phyloP scores from a whole-genome alignment of 2,797 vertebrate species.

The Enteromius paludinosus region DNA sequence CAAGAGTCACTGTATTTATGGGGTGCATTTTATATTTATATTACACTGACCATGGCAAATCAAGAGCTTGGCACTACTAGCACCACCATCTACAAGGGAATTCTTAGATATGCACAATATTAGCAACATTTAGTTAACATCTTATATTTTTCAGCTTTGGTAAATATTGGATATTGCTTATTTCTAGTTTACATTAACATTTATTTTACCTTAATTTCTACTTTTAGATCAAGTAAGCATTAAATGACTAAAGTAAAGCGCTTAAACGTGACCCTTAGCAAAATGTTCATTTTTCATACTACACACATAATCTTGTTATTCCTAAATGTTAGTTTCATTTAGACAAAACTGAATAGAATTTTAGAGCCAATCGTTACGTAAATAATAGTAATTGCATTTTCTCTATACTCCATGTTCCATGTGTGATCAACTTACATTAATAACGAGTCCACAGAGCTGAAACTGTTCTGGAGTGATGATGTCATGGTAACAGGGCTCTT shows the following conservation, averaged over 20 bases:
- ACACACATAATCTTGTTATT: not conserved
- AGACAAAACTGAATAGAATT: not conserved
- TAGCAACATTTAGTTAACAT: not conserved
- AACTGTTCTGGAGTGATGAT: slow-evolving; percentile 99
- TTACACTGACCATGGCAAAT: not conserved
- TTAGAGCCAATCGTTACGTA: not conserved
- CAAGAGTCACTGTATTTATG: not conserved
- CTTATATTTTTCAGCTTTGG: not conserved
- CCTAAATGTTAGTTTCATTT: not conserved
- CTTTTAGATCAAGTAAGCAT: not conserved
- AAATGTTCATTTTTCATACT: not conserved
- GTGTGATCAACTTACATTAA: slow-evolving; percentile 86
- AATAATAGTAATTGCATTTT: not conserved
- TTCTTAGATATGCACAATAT: not conserved
- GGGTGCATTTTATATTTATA: not conserved
- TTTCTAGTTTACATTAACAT: not conserved
- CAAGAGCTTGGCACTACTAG: not conserved
- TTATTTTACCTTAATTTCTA: not conserved
- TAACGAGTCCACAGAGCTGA: slow-evolving; percentile 96
- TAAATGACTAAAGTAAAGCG: not conserved
- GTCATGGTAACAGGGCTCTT: slow-evolving; percentile 99
- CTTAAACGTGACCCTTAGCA: not conserved
- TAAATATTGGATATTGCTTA: not conserved
- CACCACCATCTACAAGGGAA: not conserved
- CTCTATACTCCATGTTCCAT: not conserved